Evolutionary conservation across 2,797 vertebrate species (phyloP).

Genomic region (Knipowitschia caucasica): DNA sequence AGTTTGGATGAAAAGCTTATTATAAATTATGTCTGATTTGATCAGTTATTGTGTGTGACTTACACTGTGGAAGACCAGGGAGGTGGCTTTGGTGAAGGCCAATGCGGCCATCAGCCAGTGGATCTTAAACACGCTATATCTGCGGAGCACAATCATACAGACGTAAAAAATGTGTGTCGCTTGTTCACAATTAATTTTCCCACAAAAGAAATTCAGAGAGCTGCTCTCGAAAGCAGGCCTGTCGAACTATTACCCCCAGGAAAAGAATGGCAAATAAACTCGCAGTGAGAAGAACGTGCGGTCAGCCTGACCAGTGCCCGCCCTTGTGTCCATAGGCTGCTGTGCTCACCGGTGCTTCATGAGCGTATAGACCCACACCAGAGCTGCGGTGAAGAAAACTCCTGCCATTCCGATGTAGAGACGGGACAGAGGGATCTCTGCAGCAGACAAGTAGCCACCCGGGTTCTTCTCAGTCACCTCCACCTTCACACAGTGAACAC

Average conservation of each 20-base stretch:
- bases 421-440: slow-evolving; percentile 82
- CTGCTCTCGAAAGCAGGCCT: too few relatives aligned
- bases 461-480: slow-evolving; percentile 78
- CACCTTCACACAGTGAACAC: slow-evolving; percentile 59
- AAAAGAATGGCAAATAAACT: too few relatives aligned
- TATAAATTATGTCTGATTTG: not conserved
- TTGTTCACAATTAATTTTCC: too few relatives aligned
- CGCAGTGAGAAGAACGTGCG: too few relatives aligned
- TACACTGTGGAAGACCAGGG: slow-evolving; percentile 84
- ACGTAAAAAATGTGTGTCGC: not conserved
- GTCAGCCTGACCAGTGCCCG: too few relatives aligned
- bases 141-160: slow-evolving; percentile 23
- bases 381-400: slow-evolving; percentile 76
- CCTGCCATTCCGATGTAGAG: slow-evolving; percentile 81
- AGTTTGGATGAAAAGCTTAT: too few relatives aligned
- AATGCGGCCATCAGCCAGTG: slow-evolving; percentile 87
- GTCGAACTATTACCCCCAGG: too few relatives aligned
- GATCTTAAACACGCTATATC: slow-evolving; percentile 84
- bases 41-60: slow-evolving; percentile 40
- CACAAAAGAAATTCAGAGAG: too few relatives aligned
- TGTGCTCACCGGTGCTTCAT: slow-evolving; percentile 75
- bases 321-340: not conserved
- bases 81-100: slow-evolving; percentile 81
- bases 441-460: slow-evolving; percentile 73
- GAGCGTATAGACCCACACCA: slow-evolving; percentile 81